These are phyloP conservation scores for Amblyteles armatorius DNA, from an alignment of 2,888 invertebrate species.

Conservation along the genomic window DNA sequence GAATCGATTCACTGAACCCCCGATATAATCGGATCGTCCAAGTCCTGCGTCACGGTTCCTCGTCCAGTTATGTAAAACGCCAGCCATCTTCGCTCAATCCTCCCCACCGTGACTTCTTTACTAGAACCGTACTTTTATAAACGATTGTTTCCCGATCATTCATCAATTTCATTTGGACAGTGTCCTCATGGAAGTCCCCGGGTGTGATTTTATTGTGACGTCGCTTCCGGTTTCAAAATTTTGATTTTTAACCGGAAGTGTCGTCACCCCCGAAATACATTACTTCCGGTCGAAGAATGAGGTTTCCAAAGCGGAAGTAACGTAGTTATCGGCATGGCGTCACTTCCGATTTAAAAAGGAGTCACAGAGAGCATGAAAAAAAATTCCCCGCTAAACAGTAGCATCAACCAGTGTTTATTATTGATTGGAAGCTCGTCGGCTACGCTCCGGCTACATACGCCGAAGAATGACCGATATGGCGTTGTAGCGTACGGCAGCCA, in stretches of 20 bases:
- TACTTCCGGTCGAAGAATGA: neutral
- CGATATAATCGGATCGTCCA: neutral
- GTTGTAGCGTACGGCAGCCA: no score
- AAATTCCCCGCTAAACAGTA: no score
- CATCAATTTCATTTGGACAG: neutral
- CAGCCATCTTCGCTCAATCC: neutral
- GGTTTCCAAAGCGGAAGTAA: no score
- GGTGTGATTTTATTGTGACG: no score
- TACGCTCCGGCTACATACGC: no score
- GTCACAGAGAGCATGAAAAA: neutral
- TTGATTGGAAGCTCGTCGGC: no score
- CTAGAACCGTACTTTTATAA: neutral
- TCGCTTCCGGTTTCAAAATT: no score
- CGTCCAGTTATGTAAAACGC: neutral
- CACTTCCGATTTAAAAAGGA: no score
- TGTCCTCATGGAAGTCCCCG: neutral
- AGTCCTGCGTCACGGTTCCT: neutral
- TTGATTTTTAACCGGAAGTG: no score
- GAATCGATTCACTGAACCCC: conserved; percentile 5
- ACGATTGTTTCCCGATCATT: neutral
- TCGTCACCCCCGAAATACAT: neutral
- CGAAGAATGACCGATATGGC: neutral
- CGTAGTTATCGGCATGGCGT: no score
- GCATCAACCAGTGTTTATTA: no score
- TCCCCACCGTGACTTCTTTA: neutral